Evolutionary conservation across 1,140 invertebrate species (phyloP), one percentile per base, ranked within the genome.

Genomic region (Polypedilum pembai): DNA sequence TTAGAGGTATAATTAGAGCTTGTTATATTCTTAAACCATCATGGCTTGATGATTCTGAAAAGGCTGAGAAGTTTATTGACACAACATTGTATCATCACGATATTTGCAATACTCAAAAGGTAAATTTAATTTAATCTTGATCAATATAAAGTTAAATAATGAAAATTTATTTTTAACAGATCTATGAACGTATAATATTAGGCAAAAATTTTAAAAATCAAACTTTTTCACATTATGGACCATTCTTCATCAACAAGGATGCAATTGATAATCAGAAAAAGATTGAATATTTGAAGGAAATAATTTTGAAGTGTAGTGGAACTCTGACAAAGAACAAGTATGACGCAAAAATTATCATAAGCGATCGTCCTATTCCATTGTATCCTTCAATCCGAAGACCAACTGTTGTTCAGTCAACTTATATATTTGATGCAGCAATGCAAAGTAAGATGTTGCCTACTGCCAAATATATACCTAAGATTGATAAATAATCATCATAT

Each of bases 1-100:
- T 87, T 74, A 83, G 83, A 76, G 87, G 83, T 2, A 77, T 87
- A 3, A 81, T 83, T 75, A 80, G 85, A 65, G 86, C 86, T 1
- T 85, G 85, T 75, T 87, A 86, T 85, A 84, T 88, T 74, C 74
- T 88, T 2, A 81, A 79, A 40, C 79, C 81, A 72, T 82, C 85
- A 73, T 88, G 87, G 87, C 56, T 86, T 1, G 75, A 80, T 69
- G 79, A 82, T 40, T 87, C 85, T 1, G 33, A 85, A 17, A 78
- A 83, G 73, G 78, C 77, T 7, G 82, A 80, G 7, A 80, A 82
- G 76, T 88, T 86, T 85, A 41, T 87, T 21, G 74, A 80, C 5
- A 86, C 87, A 78, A 84, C 86, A 76, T 77, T 80, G 20, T 87
- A 83, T 79, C 85, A 87, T 75, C 65, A 73, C 85, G 24, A 56